A percentile compares a stretch with the other conserved stretches of the same genome.
phyloP scores from a whole-genome alignment of 2,113 vertebrate species.

The Climacteris rufus region DNA sequence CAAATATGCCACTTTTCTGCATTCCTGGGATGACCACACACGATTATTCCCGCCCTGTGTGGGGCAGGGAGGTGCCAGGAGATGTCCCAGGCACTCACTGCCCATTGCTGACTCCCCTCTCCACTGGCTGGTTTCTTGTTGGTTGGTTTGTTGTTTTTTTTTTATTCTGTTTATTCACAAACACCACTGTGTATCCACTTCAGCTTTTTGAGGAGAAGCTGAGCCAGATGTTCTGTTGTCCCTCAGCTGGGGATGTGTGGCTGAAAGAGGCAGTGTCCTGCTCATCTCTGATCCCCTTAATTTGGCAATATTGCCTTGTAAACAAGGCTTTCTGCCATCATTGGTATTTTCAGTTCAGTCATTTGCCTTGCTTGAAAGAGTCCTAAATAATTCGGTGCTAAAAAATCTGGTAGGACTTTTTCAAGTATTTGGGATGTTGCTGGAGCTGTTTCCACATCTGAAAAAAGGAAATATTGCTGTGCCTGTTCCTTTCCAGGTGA shows the following conservation, averaged over 20 bases:
- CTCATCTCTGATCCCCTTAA: not conserved
- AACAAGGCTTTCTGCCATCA: not conserved
- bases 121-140: accelerated
- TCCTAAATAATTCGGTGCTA: not conserved
- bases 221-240: not conserved
- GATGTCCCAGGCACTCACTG: not conserved
- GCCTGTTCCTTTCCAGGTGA: not conserved
- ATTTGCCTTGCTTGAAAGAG: not conserved
- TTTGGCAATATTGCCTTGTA: not conserved
- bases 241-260: not conserved
- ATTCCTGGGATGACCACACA: not conserved
- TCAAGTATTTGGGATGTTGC: not conserved
- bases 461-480: not conserved
- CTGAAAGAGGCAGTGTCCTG: not conserved
- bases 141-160: not conserved
- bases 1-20: not conserved
- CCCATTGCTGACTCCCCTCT: accelerated
- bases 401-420: not conserved
- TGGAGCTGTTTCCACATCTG: not conserved
- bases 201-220: not conserved
- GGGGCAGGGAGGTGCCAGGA: not conserved
- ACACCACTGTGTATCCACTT: not conserved
- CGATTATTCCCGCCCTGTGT: not conserved
- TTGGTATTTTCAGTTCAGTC: not conserved
- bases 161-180: not conserved